Evolutionary conservation across 2,888 invertebrate genomes (phyloP), one percentile per base, ranked within the genome.

Genomic region (Gymnosoma rotundatum): DNA sequence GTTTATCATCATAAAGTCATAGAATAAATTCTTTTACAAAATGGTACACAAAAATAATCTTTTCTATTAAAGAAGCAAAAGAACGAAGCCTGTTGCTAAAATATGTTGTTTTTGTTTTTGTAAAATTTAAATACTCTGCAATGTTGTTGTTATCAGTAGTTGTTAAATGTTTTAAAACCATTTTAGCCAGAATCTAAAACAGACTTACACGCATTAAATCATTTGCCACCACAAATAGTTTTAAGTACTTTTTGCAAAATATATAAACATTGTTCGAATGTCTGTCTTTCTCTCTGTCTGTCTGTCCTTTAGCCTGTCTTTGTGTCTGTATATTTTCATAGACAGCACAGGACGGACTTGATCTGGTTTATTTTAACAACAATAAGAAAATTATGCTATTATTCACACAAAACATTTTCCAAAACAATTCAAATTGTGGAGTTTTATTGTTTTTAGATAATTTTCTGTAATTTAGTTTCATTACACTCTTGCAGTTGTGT

Each of bases 391-490:
- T 84, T 84, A 84, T 84, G 61, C 78, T 52, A 81, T 84, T 84
- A 84, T 84, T 84, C 81, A 78, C 82, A 84, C 83, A 84, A 74
- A 78, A 73, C 63, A 54, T 61, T 78, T 78, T 78, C n/a, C 18
- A 84, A 84, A 82, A 78, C 84, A 82, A 84, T 84, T 81, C 60
- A 73, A 82, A 84, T 78, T 73, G 69, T 82, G 54, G 69, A 78
- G 81, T 74, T 78, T 78, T 82, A 84, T 84, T 81, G 84, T 84
- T 84, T 78, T 58, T 38, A 78, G 84, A 84, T 84, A 84, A 84
- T 84, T 78, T 81, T 82, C 69, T 70, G 78, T 52, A 82, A 82
- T 82, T 82, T 61, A 64, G 70, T 64, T 76, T 72, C 42, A 75
- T 76, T 45, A 61, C 32, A 54, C 64, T 73, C 50, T 78, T 52